Evolutionary conservation across 2,888 invertebrate genomes (phyloP).

Genomic region (Drosophila recens): DNA sequence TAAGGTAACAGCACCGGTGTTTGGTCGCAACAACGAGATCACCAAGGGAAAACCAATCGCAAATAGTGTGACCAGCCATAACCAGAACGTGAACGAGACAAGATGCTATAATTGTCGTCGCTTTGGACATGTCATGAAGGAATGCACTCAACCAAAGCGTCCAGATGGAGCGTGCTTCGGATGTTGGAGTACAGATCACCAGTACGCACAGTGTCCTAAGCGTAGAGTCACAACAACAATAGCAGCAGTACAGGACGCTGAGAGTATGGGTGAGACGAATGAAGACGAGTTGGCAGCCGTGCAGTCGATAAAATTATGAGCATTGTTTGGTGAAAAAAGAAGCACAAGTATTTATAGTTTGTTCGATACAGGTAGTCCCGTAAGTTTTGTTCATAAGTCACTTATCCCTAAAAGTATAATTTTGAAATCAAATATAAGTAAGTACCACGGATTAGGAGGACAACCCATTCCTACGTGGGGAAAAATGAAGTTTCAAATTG

Average conservation of each 20-base stretch:
- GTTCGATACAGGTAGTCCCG: background rate
- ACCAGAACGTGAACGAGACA: background rate
- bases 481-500: background rate
- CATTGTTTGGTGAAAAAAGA: background rate
- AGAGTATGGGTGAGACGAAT: background rate
- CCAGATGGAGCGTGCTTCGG: background rate
- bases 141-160: background rate
- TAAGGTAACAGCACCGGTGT: background rate
- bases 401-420: no score
- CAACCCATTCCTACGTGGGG: background rate
- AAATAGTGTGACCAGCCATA: background rate
- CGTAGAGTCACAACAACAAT: background rate
- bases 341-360: conserved; percentile 1
- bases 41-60: background rate
- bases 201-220: background rate
- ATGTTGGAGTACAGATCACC: background rate
- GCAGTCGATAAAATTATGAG: background rate
- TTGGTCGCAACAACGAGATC: background rate
- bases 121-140: background rate
- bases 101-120: background rate
- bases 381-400: no score
- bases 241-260: background rate
- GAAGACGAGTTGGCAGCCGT: background rate
- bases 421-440: no score
- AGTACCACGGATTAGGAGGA: background rate